Evolutionary conservation across 2,888 invertebrate species (phyloP), one percentile per base, ranked within the genome.

Genomic region (Drosophila longiperda): DNA sequence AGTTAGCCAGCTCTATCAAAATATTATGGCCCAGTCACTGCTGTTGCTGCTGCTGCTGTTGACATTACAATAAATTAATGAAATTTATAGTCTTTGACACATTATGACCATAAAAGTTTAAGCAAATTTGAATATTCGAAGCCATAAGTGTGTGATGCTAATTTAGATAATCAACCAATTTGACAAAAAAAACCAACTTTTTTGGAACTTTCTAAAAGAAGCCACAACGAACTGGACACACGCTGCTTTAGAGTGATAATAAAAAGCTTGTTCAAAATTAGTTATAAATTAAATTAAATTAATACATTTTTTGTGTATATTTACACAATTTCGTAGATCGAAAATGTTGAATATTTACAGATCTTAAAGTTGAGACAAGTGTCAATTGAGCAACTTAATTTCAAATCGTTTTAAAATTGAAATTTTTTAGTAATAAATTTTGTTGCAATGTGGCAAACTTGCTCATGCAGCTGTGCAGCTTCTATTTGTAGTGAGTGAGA

Each of bases 11-110:
- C 29, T n/a, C 40, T 17, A 23, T 38, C 60, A 64, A 61, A 61
- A 64, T 60, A 63, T 45, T 45, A 60, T 60, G 60, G 45, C 34
- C 38, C 32, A 40, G 52, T 33, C 23, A 45, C 40, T 5, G 60
- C 40, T 5, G 70, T 57, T 55, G 75, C 77, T 66, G 75, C 74
- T 80, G 87, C 77, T 66, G 75, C 74, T 80, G 87, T 79, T 85
- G 87, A 70, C 83, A 83, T 83, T 85, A 81, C 83, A 89, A 90
- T 90, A 91, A 91, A 90, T 92, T 87, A 90, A 91, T 90, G 88
- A 85, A 88, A 85, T 91, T 91, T 90, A 91, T 87, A 81, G 52
- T 75, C 86, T 88, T 91, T 91, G 89, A 89, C 90, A 91, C 90
- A 83, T 91, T 84, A 84, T 90, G 83, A 59, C 85, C 90, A 89